Percentiles rank a stretch among this genome's conserved stretches.
These are phyloP conservation scores for Scolopax rusticola DNA, from an alignment of 2,797 vertebrate genomes.

Conservation along the genomic window DNA sequence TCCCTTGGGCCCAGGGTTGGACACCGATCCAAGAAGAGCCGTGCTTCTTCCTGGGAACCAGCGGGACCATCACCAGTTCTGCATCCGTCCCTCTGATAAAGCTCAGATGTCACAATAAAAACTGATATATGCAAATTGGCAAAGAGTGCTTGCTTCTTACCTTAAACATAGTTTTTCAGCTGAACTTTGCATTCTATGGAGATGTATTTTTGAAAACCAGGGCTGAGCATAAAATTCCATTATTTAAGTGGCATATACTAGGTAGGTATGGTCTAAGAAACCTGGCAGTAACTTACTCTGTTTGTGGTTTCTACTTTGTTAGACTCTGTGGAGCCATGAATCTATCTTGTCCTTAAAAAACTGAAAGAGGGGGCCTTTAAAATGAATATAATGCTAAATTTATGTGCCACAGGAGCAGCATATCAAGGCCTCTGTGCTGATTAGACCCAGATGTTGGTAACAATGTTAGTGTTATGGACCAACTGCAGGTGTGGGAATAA, in stretches of 20 bases:
- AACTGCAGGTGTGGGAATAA: constrained; percentile 86
- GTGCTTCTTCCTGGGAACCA: fast-evolving
- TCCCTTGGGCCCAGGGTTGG: neutral
- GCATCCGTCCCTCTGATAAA: neutral
- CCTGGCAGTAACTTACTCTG: constrained; percentile 78
- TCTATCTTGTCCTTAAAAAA: constrained; percentile 87
- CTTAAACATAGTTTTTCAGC: constrained; percentile 61
- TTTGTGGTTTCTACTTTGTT: constrained; percentile 83
- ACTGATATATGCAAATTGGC: constrained; percentile 60
- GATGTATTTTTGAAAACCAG: constrained; percentile 65
- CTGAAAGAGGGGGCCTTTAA: constrained; percentile 80
- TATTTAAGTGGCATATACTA: constrained; percentile 75
- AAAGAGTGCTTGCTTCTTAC: constrained; percentile 45
- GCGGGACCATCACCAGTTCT: fast-evolving
- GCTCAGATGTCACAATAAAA: constrained; percentile 28
- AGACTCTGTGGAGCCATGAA: constrained; percentile 86
- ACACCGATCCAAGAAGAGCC: neutral
- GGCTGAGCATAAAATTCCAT: constrained; percentile 73
- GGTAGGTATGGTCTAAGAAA: constrained; percentile 70
- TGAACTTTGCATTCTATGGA: constrained; percentile 48
- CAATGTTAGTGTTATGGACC: constrained; percentile 86
- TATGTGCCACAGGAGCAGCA: constrained; percentile 83
- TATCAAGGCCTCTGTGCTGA: constrained; percentile 82
- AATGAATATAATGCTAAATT: constrained; percentile 84
- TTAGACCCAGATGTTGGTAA: constrained; percentile 86